Percentiles rank a stretch among this genome's conserved stretches.
Evolutionary conservation across 2,113 vertebrate genomes (phyloP).

Genomic region (Sturnus vulgaris): DNA sequence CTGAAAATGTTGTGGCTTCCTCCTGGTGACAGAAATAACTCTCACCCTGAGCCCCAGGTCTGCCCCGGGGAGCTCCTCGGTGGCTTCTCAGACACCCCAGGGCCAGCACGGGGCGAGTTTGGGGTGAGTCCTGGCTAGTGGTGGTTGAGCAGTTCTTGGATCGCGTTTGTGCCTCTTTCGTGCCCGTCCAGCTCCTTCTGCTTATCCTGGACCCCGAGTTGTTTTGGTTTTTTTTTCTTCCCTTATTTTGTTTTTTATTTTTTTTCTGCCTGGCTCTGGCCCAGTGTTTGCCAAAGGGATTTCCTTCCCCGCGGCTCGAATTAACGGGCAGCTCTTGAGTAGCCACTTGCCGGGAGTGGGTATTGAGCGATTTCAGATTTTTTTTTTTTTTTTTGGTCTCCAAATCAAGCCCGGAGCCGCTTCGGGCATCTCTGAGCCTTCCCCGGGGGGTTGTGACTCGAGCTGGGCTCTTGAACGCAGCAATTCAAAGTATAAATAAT

Average conservation of each 20-base stretch:
- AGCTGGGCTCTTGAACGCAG: neutral
- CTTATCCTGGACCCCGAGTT: no score
- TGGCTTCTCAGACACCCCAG: neutral
- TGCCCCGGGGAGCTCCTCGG: neutral
- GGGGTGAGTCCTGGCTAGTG: neutral
- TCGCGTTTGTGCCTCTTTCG: neutral
- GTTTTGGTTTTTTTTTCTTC: no score
- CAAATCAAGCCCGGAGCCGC: no score
- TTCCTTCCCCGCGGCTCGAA: neutral
- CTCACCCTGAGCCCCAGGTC: neutral
- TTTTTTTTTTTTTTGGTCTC: neutral
- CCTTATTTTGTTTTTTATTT: no score
- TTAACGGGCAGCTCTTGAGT: neutral
- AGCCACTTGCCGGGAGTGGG: neutral
- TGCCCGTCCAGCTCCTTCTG: no score
- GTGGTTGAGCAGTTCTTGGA: fast-evolving
- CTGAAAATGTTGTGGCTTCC: neutral
- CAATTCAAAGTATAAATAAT: neutral
- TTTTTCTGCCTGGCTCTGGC: neutral
- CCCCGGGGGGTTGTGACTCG: neutral
- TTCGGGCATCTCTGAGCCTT: neutral
- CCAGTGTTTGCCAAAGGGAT: neutral
- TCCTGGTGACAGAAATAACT: neutral
- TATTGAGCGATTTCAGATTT: neutral
- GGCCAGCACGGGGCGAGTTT: neutral